Conservation (phyloP, 2,113 vertebrate species). For the human (Homo sapiens) region DNA sequence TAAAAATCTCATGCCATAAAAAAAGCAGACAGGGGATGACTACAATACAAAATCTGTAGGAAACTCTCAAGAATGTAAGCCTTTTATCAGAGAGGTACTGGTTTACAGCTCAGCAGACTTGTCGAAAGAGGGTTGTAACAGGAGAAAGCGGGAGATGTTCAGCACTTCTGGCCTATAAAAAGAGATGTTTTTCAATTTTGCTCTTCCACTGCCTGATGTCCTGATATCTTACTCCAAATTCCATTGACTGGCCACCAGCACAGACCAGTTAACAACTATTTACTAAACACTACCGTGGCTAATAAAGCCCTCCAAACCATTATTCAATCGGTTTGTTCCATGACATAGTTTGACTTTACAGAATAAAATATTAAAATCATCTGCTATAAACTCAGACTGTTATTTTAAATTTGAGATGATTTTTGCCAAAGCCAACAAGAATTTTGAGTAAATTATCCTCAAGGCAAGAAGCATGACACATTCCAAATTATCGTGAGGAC, state of each 20-base stretch:
- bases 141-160: not conserved
- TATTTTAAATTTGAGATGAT: conserved; percentile 53
- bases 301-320: not conserved
- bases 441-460: conserved; percentile 48
- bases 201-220: not conserved
- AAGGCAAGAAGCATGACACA: not conserved
- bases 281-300: not conserved
- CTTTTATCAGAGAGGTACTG: not conserved
- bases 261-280: conserved; percentile 1
- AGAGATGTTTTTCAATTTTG: not conserved
- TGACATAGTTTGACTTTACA: conserved; percentile 59
- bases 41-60: not conserved
- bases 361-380: conserved; percentile 50
- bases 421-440: conserved; percentile 33
- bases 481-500: conserved; percentile 34
- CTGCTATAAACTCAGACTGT: conserved; percentile 6
- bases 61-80: conserved; percentile 11
- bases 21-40: not conserved
- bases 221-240: conserved; percentile 18
- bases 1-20: not conserved
- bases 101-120: conserved; percentile 3
- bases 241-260: not conserved
- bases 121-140: not conserved
- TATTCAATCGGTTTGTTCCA: conserved; percentile 43
- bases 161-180: not conserved